phyloP scores from a whole-genome alignment of 2,888 invertebrate species.

The Lottia gigantea region DNA sequence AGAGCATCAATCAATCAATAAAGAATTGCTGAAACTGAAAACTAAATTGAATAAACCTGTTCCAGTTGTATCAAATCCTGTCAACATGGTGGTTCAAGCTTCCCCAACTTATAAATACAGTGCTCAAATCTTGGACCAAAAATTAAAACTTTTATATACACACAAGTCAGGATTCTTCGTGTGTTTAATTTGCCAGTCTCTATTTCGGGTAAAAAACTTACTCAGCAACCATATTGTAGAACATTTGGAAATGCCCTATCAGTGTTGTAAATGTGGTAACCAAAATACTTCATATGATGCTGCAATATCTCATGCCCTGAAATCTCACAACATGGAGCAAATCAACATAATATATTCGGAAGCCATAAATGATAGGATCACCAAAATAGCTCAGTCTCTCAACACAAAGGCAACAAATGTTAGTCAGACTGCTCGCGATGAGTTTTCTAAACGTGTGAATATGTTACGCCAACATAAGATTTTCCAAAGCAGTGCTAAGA shows the following conservation, averaged over 20 bases:
- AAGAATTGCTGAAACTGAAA: not conserved
- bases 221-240: conserved; percentile 15
- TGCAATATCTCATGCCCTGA: not conserved
- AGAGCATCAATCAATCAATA: not conserved
- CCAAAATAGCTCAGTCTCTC: not conserved
- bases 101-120: not conserved
- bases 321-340: not conserved
- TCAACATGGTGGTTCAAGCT: not conserved
- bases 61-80: not conserved
- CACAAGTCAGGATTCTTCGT: conserved; percentile 5
- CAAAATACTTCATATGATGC: not conserved
- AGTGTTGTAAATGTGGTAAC: not conserved
- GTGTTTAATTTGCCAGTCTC: conserved; percentile 11
- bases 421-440: not conserved
- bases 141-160: conserved; percentile 14
- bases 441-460: not conserved
- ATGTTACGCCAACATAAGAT: not conserved
- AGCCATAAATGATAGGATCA: not conserved
- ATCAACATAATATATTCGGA: not conserved
- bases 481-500: not conserved
- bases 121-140: conserved; percentile 1
- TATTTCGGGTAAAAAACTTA: conserved; percentile 7
- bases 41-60: too few relatives aligned
- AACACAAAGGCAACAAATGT: not conserved
- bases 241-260: conserved; percentile 13